Percentiles rank a stretch among this genome's conserved stretches.
Conservation (phyloP, 2,888 invertebrate species). For the Cantharis lateralis region DNA sequence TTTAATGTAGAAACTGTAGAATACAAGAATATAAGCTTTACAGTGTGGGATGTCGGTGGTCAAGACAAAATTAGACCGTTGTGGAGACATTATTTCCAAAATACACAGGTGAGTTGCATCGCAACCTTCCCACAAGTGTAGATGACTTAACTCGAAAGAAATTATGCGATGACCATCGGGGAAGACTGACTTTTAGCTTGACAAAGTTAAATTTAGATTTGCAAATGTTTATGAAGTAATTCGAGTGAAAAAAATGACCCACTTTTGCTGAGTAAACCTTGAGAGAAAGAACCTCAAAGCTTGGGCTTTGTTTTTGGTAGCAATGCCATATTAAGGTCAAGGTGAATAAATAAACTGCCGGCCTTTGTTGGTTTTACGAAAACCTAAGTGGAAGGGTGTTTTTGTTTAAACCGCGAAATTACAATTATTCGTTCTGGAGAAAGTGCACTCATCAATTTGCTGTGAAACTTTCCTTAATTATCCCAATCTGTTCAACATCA, state of each 20-base stretch:
- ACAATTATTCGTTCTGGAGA: not conserved
- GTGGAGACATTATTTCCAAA: slow-evolving; percentile 98
- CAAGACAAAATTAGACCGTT: slow-evolving; percentile 97
- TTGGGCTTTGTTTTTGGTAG: not conserved
- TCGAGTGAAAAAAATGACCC: not conserved
- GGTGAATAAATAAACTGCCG: not conserved
- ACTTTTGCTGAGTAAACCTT: not conserved
- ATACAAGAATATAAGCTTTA: slow-evolving; percentile 99
- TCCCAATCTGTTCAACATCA: too few relatives aligned
- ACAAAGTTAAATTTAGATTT: not conserved
- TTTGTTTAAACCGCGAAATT: not conserved
- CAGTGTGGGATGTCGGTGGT: slow-evolving; percentile 97
- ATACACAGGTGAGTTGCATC: slow-evolving; percentile 77
- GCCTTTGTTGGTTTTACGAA: not conserved
- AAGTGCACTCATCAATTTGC: not conserved
- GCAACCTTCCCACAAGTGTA: too few relatives aligned
- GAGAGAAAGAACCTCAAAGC: not conserved
- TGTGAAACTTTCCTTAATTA: not conserved
- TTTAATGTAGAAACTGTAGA: slow-evolving; percentile 98
- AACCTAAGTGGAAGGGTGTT: not conserved
- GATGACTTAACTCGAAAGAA: not conserved
- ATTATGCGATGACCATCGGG: not conserved
- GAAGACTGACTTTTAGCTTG: not conserved
- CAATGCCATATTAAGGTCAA: not conserved
- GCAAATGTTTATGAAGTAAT: not conserved